Evolutionary conservation across 2,797 vertebrate genomes (phyloP).

Genomic region (Amniataba percoides): DNA sequence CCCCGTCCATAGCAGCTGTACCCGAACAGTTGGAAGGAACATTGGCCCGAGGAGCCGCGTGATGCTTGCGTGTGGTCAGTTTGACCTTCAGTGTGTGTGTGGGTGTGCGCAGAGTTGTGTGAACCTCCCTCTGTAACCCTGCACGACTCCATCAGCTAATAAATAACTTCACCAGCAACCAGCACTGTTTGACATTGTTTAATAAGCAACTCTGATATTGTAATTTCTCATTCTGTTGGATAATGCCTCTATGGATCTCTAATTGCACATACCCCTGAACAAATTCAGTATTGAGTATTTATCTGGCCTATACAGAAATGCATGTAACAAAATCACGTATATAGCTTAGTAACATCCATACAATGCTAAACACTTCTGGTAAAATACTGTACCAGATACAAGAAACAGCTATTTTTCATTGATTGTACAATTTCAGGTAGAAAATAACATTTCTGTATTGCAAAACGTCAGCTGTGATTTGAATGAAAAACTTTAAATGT

Average conservation of each 20-base stretch:
- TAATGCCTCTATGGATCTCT: slow-evolving; percentile 72
- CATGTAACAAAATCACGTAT: slow-evolving; percentile 70
- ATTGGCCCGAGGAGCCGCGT: slow-evolving; percentile 48
- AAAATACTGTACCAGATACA: slow-evolving; percentile 64
- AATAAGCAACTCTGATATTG: slow-evolving; percentile 72
- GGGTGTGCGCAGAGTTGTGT: not conserved
- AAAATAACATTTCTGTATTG: slow-evolving; percentile 73
- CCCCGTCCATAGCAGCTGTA: slow-evolving; percentile 35
- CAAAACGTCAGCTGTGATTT: slow-evolving; percentile 56
- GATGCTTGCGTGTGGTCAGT: slow-evolving; percentile 41
- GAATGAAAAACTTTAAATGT: slow-evolving; percentile 48
- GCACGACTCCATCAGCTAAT: not conserved
- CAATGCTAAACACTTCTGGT: slow-evolving; percentile 64
- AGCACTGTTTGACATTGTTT: slow-evolving; percentile 68
- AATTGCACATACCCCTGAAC: slow-evolving; percentile 84
- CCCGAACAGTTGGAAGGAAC: slow-evolving; percentile 50
- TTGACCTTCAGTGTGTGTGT: slow-evolving; percentile 49
- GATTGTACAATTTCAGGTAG: slow-evolving; percentile 72
- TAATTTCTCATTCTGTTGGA: slow-evolving; percentile 66
- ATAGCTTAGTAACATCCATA: slow-evolving; percentile 62
- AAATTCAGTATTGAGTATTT: slow-evolving; percentile 62
- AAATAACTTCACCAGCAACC: slow-evolving; percentile 35
- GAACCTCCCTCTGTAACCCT: not conserved
- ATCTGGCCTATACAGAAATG: slow-evolving; percentile 61
- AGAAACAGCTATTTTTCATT: slow-evolving; percentile 53